A percentile compares a stretch with the other conserved stretches of the same genome.
Evolutionary conservation across 1,140 invertebrate species (phyloP).

Genomic region (Argopecten irradians): DNA sequence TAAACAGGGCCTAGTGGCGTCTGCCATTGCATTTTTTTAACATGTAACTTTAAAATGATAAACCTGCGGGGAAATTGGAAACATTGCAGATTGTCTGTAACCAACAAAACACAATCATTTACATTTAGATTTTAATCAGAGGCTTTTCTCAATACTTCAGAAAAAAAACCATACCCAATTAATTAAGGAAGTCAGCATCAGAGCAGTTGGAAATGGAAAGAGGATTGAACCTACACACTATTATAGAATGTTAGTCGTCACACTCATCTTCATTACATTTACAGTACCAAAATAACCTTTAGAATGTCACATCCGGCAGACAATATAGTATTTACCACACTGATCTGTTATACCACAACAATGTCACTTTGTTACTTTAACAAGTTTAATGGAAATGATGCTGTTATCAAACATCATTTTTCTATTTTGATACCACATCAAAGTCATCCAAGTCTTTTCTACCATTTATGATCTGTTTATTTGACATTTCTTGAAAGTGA

Average conservation of each 20-base stretch:
- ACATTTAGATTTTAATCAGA: conserved; percentile 13
- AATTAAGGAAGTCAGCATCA: background rate
- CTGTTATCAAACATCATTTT: no score
- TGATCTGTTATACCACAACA: no score
- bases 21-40: background rate
- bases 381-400: no score
- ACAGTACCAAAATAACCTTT: no score
- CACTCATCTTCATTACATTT: background rate
- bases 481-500: no score
- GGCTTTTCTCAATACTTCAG: background rate
- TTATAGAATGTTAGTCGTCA: background rate
- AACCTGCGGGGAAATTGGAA: conserved; percentile 12
- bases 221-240: background rate
- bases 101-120: conserved; percentile 16
- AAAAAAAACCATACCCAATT: background rate
- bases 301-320: no score
- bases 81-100: conserved; percentile 16
- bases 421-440: no score
- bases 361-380: no score
- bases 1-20: background rate
- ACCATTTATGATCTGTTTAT: no score
- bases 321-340: no score
- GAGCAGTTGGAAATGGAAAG: background rate
- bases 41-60: conserved; percentile 3
- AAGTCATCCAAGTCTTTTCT: no score